Evolutionary conservation across 2,797 vertebrate species (phyloP), one percentile per base, ranked within the genome.

Genomic region (Alosa sapidissima): DNA sequence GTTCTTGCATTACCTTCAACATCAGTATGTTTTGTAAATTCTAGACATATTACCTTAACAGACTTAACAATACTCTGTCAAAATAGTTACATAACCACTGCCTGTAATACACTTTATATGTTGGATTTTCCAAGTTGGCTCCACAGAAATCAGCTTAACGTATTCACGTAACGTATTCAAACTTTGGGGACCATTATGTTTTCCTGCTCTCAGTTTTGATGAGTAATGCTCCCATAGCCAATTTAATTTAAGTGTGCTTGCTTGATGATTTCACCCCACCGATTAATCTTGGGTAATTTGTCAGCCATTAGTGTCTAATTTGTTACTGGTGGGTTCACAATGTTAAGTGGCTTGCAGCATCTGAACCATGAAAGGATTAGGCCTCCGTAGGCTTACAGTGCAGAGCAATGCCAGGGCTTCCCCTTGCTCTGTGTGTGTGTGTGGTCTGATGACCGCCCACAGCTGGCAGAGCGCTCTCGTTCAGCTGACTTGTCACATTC

Each of bases 281-380:
- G 41, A 75, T 1, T 41, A 75, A 75, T 75, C 33, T 41, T 45
- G 11, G 68, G 33, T 41, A 36, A 75, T 75, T 75, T 75, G 68
- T 75, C 68, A 75, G 68, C 68, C 36, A 75, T 41, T 75, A 75
- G 68, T 8, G 24, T 75, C 33, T 41, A 11, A 75, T 75, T 75
- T 36, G 28, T 14, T 11, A 75, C 68, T 41, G 68, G 36, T 36
- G 68, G 68, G 68, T 75, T 75, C 33, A 75, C 33, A 6, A 11
- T 75, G 68, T 75, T 41, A 75, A 41, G 33, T 36, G 65, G 8
- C 62, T 9, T 28, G 28, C 68, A 45, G 33, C 33, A 75, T 75
- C 68, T 72, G 65, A 33, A 72, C 10, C 65, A 72, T 36, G 28
- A 72, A 72, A 72, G 13, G 10, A 75, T 45, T 75, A 45, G 68